These are phyloP conservation scores for Sebastes itinus DNA, from an alignment of 2,797 vertebrate genomes.

Conservation along the genomic window DNA sequence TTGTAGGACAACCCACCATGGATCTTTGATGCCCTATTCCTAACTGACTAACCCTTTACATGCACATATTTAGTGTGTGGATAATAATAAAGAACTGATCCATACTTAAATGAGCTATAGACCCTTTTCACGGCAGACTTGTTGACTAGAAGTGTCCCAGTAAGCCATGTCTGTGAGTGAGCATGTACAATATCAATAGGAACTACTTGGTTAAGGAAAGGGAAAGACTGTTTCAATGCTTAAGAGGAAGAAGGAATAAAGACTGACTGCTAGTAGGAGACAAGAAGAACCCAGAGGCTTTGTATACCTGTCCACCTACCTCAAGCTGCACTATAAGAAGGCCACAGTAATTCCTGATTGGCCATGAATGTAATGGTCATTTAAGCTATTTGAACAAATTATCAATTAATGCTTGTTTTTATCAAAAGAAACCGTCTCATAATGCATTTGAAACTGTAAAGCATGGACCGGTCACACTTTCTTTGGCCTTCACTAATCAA, in stretches of 20 bases:
- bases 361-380: background rate
- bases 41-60: background rate
- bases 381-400: background rate
- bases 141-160: background rate
- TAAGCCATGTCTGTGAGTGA: background rate
- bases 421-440: background rate
- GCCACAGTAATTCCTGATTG: background rate
- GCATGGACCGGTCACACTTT: background rate
- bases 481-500: background rate
- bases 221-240: background rate
- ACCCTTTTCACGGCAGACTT: background rate
- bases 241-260: background rate
- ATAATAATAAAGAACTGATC: background rate
- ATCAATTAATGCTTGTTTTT: background rate
- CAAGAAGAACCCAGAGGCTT: background rate
- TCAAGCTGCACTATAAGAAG: background rate
- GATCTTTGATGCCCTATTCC: background rate
- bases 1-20: background rate
- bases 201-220: background rate
- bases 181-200: background rate
- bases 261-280: background rate
- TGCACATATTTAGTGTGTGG: background rate
- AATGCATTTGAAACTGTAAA: background rate
- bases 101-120: background rate
- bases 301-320: background rate